Percentiles rank a stretch among this genome's conserved stretches.
phyloP scores from a whole-genome alignment of 1,140 invertebrate genomes.

The Cheumatopsyche charites region DNA sequence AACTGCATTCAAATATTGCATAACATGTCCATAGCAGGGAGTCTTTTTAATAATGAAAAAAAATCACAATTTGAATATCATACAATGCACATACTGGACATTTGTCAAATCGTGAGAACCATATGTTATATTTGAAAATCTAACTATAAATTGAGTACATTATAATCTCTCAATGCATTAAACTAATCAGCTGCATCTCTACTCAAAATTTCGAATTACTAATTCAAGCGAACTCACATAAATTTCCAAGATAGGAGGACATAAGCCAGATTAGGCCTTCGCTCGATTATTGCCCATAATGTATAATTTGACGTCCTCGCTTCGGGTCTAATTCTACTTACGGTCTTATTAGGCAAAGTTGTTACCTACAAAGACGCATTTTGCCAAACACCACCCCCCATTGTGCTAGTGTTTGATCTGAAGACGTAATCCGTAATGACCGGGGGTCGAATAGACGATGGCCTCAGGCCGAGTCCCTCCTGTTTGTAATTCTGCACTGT shows the following conservation, averaged over 20 bases:
- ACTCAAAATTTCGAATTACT: too few relatives aligned
- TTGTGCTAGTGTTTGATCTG: conserved; percentile 49
- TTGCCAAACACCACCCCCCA: conserved; percentile 39
- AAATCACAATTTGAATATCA: conserved; percentile 16
- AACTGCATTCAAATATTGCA: background rate
- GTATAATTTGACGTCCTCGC: background rate
- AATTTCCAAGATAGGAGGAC: too few relatives aligned
- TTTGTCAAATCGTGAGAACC: conserved; percentile 41
- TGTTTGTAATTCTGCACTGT: conserved; percentile 44
- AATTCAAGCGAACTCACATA: too few relatives aligned
- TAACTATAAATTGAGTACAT: too few relatives aligned
- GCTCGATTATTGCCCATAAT: background rate
- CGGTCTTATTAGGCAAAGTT: conserved; percentile 45
- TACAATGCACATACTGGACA: conserved; percentile 29
- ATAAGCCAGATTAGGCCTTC: background rate
- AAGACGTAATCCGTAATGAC: conserved; percentile 50
- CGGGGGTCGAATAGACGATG: conserved; percentile 37
- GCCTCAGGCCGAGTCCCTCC: conserved; percentile 30
- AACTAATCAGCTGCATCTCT: too few relatives aligned
- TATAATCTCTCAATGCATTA: too few relatives aligned
- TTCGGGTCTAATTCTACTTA: conserved; percentile 27
- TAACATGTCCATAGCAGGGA: conserved; percentile 9
- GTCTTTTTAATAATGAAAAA: conserved; percentile 5
- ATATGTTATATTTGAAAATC: too few relatives aligned
- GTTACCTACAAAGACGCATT: conserved; percentile 42